Evolutionary conservation across 2,113 vertebrate genomes (phyloP).

Genomic region (Paradisaea rubra): DNA sequence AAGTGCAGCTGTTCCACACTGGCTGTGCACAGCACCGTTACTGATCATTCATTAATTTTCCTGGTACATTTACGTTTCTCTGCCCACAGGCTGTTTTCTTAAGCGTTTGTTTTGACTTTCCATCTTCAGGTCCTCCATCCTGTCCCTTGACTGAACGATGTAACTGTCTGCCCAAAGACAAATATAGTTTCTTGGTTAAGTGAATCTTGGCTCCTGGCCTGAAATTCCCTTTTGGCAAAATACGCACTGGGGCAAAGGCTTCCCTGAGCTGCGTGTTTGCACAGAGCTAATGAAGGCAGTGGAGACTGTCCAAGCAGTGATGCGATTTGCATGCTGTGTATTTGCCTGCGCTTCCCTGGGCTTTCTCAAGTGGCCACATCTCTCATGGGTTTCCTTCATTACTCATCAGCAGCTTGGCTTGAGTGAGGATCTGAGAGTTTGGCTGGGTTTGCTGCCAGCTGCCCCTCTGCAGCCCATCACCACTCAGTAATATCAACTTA

Average conservation of each 20-base stretch:
- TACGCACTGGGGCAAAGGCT: neutral
- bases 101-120: slow-evolving; percentile 32
- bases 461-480: neutral
- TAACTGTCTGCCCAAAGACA: slow-evolving; percentile 39
- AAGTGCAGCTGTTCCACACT: neutral
- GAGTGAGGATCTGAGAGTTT: neutral
- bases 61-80: neutral
- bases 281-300: neutral
- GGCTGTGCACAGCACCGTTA: neutral
- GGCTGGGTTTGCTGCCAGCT: neutral
- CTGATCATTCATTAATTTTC: neutral
- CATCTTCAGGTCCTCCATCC: slow-evolving; percentile 26
- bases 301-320: neutral
- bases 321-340: neutral
- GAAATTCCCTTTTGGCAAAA: slow-evolving; percentile 29
- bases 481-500: neutral
- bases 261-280: neutral
- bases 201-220: slow-evolving; percentile 22
- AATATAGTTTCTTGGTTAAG: slow-evolving; percentile 43
- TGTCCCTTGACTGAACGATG: slow-evolving; percentile 6
- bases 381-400: neutral
- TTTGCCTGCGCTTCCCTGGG: neutral
- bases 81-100: slow-evolving; percentile 32
- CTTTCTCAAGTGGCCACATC: neutral
- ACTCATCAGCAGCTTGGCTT: neutral